Percentiles rank a stretch among this genome's conserved stretches.
Evolutionary conservation across 2,113 vertebrate genomes (phyloP).

Genomic region (Eira barbara): DNA sequence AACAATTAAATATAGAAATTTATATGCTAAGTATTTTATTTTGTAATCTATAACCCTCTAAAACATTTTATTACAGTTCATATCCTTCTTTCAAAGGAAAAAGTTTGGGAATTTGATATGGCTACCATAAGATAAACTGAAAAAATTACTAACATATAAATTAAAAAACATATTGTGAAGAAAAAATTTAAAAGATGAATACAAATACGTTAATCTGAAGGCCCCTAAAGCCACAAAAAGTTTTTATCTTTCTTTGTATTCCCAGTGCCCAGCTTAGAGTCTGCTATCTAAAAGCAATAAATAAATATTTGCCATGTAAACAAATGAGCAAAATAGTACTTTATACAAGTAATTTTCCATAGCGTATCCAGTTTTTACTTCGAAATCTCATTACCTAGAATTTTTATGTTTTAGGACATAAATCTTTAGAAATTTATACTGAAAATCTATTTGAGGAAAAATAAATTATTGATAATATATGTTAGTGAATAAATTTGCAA

Average conservation of each 20-base stretch:
- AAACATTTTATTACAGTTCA: background rate
- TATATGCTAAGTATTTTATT: conserved; percentile 57
- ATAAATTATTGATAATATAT: background rate
- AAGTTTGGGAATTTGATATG: background rate
- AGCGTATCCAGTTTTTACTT: background rate
- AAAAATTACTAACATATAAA: background rate
- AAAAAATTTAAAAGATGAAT: conserved; percentile 21
- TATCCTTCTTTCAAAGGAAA: background rate
- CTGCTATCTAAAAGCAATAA: background rate
- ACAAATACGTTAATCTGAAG: background rate
- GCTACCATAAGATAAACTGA: background rate
- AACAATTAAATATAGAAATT: conserved; percentile 59
- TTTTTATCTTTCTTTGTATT: conserved; percentile 17
- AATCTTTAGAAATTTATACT: background rate
- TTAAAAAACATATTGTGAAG: background rate
- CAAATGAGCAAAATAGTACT: background rate
- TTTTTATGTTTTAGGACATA: background rate
- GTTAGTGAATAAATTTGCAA: background rate
- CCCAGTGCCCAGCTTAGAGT: background rate
- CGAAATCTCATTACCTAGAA: background rate
- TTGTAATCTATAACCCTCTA: conserved; percentile 37
- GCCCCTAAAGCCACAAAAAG: background rate
- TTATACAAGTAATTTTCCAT: background rate
- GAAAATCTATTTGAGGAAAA: background rate
- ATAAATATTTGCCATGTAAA: background rate